Evolutionary conservation across 2,888 invertebrate genomes (phyloP).

Genomic region (Halocaridina rubra): DNA sequence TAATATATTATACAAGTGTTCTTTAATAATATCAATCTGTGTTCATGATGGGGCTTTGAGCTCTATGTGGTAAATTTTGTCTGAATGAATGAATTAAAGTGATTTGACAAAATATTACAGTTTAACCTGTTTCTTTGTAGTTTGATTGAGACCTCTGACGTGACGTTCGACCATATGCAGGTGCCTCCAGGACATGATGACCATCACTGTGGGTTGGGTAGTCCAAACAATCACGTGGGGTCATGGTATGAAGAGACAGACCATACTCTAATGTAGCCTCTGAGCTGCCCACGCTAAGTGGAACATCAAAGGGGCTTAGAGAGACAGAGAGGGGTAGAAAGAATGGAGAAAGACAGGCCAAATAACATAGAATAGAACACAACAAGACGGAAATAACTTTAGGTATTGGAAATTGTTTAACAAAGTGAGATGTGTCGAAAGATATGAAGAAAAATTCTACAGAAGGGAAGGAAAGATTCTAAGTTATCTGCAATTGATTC

Average conservation of each 20-base stretch:
- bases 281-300: constrained; percentile 35
- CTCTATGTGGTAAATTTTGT: neutral
- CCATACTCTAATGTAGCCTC: constrained; percentile 34
- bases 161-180: neutral
- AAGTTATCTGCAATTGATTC: too few species aligned
- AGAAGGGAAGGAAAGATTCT: too few species aligned
- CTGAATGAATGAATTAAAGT: too few species aligned
- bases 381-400: too few species aligned
- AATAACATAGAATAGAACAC: neutral
- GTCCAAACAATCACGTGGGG: constrained; percentile 37
- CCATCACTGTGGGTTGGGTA: constrained; percentile 30
- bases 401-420: too few species aligned
- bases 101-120: too few species aligned
- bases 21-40: too few species aligned
- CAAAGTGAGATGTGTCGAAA: too few species aligned
- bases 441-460: too few species aligned
- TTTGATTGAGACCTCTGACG: constrained; percentile 27
- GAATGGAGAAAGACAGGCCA: too few species aligned
- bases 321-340: constrained; percentile 8
- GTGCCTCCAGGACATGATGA: constrained; percentile 3
- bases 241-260: constrained; percentile 35
- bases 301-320: neutral
- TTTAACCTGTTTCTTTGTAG: constrained; percentile 34
- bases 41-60: neutral
- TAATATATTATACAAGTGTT: too few species aligned